These are phyloP conservation scores for Elmis aenea DNA, from an alignment of 2,888 invertebrate species.

Conservation along the genomic window DNA sequence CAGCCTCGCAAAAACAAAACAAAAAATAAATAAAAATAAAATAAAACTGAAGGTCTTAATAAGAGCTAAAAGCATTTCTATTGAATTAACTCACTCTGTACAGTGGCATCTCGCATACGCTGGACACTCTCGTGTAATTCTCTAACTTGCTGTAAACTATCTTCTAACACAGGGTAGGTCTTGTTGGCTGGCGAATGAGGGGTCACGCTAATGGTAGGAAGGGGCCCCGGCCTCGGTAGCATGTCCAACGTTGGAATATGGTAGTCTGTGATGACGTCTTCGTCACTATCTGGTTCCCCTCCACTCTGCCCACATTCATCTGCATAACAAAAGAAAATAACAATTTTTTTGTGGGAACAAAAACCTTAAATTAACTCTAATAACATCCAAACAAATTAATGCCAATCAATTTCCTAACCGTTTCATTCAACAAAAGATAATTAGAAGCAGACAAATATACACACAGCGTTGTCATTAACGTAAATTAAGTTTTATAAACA, in stretches of 20 bases:
- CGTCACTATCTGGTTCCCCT: conserved; percentile 71
- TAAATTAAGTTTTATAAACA: too few relatives aligned
- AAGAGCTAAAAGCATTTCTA: background rate
- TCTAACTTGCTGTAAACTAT: conserved; percentile 69
- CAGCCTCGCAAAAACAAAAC: too few relatives aligned
- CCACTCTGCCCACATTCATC: conserved; percentile 68
- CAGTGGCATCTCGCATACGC: conserved; percentile 66
- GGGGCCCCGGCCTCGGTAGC: conserved; percentile 44
- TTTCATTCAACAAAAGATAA: too few relatives aligned
- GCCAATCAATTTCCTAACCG: too few relatives aligned
- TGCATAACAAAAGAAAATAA: too few relatives aligned
- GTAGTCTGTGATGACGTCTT: conserved; percentile 75
- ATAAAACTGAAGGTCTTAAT: background rate
- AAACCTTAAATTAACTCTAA: too few relatives aligned
- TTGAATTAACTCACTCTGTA: conserved; percentile 36
- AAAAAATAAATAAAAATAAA: too few relatives aligned
- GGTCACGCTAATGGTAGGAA: conserved; percentile 82
- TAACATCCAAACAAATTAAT: too few relatives aligned
- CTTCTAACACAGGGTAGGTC: conserved; percentile 63
- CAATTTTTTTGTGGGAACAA: background rate
- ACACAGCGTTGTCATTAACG: too few relatives aligned
- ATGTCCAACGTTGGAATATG: conserved; percentile 41
- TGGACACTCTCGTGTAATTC: conserved; percentile 72
- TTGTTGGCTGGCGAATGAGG: conserved; percentile 80
- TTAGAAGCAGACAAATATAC: too few relatives aligned